A percentile compares a stretch with the other conserved stretches of the same genome.
Conservation (phyloP, 2,888 invertebrate species). For the Cryptocephalus primarius region DNA sequence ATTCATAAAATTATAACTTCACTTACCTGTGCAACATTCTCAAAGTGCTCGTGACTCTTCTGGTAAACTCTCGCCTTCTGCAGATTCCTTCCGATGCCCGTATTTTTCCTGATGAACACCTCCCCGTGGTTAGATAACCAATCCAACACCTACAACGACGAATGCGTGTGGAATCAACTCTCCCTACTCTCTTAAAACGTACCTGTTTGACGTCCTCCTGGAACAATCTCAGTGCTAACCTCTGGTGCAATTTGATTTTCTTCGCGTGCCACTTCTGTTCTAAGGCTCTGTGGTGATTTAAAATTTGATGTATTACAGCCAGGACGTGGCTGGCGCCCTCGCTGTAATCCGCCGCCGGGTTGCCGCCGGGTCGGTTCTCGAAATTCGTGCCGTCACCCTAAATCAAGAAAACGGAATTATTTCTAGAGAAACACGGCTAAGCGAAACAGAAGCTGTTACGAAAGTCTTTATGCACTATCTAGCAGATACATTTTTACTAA, state of each 20-base stretch:
- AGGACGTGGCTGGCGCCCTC: constrained; percentile 94
- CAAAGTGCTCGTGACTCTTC: constrained; percentile 97
- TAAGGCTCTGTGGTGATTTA: constrained; percentile 86
- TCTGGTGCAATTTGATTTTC: constrained; percentile 88
- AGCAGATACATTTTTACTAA: neutral
- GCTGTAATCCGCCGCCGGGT: constrained; percentile 91
- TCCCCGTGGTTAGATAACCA: constrained; percentile 97
- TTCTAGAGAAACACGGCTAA: neutral
- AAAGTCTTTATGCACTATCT: neutral
- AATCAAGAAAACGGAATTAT: neutral
- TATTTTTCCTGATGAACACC: constrained; percentile 91
- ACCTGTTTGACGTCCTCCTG: constrained; percentile 97
- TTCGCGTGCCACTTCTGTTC: constrained; percentile 94
- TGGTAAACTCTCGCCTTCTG: constrained; percentile 93
- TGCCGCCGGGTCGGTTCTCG: constrained; percentile 51
- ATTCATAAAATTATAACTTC: neutral
- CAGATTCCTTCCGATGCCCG: constrained; percentile 90
- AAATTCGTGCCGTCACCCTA: constrained; percentile 42
- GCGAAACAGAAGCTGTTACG: neutral
- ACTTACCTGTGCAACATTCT: constrained; percentile 91
- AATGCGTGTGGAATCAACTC: neutral
- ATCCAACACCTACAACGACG: constrained; percentile 65
- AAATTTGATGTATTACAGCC: constrained; percentile 91
- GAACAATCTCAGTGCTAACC: constrained; percentile 82
- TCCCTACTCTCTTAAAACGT: constrained; percentile 3